Conservation (phyloP, 2,888 invertebrate species). For the Ctenicera cuprea region DNA sequence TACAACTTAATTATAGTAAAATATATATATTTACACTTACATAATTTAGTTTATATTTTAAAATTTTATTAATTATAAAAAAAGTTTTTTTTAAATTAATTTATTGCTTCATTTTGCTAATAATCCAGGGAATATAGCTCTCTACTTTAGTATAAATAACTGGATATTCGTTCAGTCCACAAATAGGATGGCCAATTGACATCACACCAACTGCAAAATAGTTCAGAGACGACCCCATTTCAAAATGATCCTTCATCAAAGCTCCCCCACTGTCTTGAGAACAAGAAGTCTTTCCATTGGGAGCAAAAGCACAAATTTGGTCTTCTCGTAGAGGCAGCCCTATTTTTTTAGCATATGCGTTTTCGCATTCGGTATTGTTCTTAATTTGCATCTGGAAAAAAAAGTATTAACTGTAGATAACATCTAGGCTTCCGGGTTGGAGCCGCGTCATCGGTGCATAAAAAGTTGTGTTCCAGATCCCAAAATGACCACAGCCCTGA, state of each 20-base stretch:
- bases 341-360: background rate
- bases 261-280: conserved; percentile 81
- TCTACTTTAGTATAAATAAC: background rate
- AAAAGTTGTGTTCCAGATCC: too few relatives aligned
- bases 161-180: background rate
- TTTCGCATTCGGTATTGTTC: conserved; percentile 12
- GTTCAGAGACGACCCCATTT: background rate
- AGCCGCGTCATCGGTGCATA: too few relatives aligned
- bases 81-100: too few relatives aligned
- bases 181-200: background rate
- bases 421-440: too few relatives aligned
- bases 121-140: background rate
- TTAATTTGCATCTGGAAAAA: conserved; percentile 23
- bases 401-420: too few relatives aligned
- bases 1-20: too few relatives aligned
- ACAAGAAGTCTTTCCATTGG: conserved; percentile 75
- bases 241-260: conserved; percentile 60
- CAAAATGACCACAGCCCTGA: too few relatives aligned
- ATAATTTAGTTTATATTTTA: too few relatives aligned
- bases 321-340: conserved; percentile 4
- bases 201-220: background rate
- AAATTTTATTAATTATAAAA: too few relatives aligned
- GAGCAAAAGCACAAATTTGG: conserved; percentile 79
- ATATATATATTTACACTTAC: too few relatives aligned
- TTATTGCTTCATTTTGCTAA: background rate